Conservation (phyloP, 1,140 invertebrate genomes). For the Drosophila rufa region DNA sequence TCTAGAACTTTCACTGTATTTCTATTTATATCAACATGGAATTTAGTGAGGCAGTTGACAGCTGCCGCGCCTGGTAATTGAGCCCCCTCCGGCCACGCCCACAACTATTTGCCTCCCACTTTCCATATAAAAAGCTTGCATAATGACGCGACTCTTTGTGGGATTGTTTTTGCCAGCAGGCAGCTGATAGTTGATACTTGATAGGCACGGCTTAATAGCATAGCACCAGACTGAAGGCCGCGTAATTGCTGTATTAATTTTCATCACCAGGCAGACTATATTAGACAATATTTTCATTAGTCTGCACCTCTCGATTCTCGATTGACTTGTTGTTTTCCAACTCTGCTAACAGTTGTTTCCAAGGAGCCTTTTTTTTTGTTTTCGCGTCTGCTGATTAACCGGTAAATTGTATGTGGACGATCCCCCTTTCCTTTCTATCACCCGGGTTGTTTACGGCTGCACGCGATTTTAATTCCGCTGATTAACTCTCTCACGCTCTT, state of each 20-base stretch:
- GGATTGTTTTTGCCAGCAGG: conserved; percentile 49
- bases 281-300: conserved; percentile 34
- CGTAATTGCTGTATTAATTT: conserved; percentile 64
- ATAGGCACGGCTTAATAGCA: conserved; percentile 31
- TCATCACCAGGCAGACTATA: conserved; percentile 54
- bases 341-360: conserved; percentile 58
- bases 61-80: conserved; percentile 20
- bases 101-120: conserved; percentile 28
- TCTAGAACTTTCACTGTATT: neutral
- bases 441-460: conserved; percentile 45
- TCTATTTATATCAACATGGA: conserved; percentile 15
- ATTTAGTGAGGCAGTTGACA: conserved; percentile 41
- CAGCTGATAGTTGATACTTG: conserved; percentile 39
- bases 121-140: conserved; percentile 28
- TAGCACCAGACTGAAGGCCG: conserved; percentile 40
- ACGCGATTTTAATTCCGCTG: conserved; percentile 63
- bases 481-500: conserved; percentile 55
- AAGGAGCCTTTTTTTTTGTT: conserved; percentile 40
- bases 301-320: conserved; percentile 36
- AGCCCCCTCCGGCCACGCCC: conserved; percentile 25
- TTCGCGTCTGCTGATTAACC: conserved; percentile 63
- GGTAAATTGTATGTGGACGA: conserved; percentile 40
- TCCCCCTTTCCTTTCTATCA: conserved; percentile 42
- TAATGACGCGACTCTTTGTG: conserved; percentile 50
- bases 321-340: conserved; percentile 62